Percentiles rank a stretch among this genome's conserved stretches.
These are phyloP conservation scores for Harpalus rubripes DNA, from an alignment of 2,888 invertebrate species.

Conservation along the genomic window DNA sequence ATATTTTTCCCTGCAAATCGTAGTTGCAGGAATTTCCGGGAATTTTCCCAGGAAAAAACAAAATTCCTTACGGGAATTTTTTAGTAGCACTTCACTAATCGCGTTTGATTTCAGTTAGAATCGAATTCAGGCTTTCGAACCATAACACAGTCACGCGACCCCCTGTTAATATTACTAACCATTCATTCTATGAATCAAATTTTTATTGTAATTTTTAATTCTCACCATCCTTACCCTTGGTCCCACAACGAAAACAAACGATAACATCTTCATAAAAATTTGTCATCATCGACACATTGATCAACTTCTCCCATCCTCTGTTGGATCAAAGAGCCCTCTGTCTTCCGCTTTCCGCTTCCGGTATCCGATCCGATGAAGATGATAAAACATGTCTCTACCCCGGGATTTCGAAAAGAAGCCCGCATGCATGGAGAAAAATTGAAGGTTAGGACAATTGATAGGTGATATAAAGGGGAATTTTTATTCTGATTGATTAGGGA, in stretches of 20 bases:
- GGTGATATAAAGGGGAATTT: conserved; percentile 23
- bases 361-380: conserved; percentile 58
- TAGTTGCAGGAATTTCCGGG: no score
- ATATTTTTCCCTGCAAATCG: no score
- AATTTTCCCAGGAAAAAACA: no score
- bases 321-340: conserved; percentile 27
- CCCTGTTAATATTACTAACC: no score
- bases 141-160: no score
- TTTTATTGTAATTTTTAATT: neutral
- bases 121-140: no score
- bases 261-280: conserved; percentile 50
- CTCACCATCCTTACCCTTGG: neutral
- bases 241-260: conserved; percentile 34
- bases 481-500: conserved; percentile 26
- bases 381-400: conserved; percentile 46
- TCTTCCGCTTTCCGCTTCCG: conserved; percentile 41
- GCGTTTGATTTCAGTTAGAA: no score
- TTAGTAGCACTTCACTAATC: no score
- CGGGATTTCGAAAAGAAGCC: conserved; percentile 15
- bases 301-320: neutral
- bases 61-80: no score
- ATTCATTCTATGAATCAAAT: no score
- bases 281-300: conserved; percentile 47
- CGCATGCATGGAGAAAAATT: conserved; percentile 21
- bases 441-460: conserved; percentile 19